A percentile compares a stretch with the other conserved stretches of the same genome.
Evolutionary conservation across 2,113 vertebrate species (phyloP).

Genomic region (Atherinomorus stipes): DNA sequence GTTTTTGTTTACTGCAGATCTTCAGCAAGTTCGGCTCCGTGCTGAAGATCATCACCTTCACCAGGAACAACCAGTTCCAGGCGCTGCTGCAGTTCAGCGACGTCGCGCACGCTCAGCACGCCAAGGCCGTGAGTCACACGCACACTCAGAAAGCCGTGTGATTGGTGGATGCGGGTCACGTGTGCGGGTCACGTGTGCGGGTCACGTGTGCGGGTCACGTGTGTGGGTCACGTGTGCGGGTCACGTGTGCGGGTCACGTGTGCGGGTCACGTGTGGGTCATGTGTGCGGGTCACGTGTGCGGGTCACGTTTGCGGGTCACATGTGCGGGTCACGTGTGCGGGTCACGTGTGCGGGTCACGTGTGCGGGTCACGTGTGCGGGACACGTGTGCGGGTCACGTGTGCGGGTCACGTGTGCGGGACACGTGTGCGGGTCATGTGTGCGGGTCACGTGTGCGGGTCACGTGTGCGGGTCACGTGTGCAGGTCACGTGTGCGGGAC

Average conservation of each 20-base stretch:
- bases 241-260: not conserved
- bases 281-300: not conserved
- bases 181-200: not conserved
- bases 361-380: not conserved
- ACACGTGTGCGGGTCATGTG: not conserved
- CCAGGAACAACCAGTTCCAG: constrained; percentile 73
- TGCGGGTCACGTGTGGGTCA: not conserved
- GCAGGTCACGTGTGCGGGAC: too few relatives aligned
- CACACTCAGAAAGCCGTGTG: not conserved
- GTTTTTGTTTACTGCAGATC: constrained; percentile 44
- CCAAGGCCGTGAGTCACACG: constrained; percentile 62
- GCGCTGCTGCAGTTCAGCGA: constrained; percentile 70
- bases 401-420: not conserved
- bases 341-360: not conserved
- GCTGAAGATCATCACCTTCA: constrained; percentile 71
- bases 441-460: not conserved
- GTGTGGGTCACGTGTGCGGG: not conserved
- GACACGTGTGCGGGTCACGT: too few relatives aligned
- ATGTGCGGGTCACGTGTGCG: not conserved
- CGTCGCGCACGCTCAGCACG: constrained; percentile 59
- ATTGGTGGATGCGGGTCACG: not conserved
- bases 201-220: too few relatives aligned
- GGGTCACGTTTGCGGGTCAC: not conserved
- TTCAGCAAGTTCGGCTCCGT: constrained; percentile 68
- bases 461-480: not conserved